Conservation (phyloP, 2,113 vertebrate species). For the Phyllopteryx taeniolatus region DNA sequence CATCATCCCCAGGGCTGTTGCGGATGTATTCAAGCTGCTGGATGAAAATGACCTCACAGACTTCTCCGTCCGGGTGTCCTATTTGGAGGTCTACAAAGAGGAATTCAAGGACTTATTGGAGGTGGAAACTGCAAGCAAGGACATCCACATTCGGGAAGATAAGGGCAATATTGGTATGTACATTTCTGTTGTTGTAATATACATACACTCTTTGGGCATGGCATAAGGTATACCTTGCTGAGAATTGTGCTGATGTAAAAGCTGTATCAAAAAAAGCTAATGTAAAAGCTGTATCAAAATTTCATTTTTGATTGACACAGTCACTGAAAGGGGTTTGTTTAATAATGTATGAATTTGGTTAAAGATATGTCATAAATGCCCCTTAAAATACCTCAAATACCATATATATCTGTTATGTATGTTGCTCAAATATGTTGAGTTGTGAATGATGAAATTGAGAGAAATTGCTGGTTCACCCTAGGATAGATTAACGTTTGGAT, state of each 20-base stretch:
- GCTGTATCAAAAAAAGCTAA: too few species aligned
- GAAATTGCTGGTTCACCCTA: too few species aligned
- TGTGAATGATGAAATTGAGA: too few species aligned
- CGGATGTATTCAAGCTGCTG: conserved; percentile 91
- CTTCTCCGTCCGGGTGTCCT: conserved; percentile 88
- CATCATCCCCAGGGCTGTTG: conserved; percentile 90
- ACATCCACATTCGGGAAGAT: conserved; percentile 93
- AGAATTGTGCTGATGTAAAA: too few species aligned
- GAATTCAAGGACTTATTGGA: conserved; percentile 94
- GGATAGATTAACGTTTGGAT: too few species aligned
- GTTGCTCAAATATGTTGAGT: too few species aligned
- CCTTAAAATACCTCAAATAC: too few species aligned
- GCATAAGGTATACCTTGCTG: background rate
- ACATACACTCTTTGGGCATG: too few species aligned
- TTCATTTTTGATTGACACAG: background rate
- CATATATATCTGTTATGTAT: too few species aligned
- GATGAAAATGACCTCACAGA: conserved; percentile 92
- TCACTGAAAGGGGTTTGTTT: too few species aligned
- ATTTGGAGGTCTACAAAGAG: conserved; percentile 96
- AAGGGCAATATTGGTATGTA: conserved; percentile 90
- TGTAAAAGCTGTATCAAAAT: background rate
- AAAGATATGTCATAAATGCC: too few species aligned
- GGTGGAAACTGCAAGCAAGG: conserved; percentile 90
- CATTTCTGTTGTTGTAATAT: background rate
- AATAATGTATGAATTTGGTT: too few species aligned